These are phyloP conservation scores for Drosophila yakuba DNA, from an alignment of 1,140 invertebrate species.

Conservation along the genomic window DNA sequence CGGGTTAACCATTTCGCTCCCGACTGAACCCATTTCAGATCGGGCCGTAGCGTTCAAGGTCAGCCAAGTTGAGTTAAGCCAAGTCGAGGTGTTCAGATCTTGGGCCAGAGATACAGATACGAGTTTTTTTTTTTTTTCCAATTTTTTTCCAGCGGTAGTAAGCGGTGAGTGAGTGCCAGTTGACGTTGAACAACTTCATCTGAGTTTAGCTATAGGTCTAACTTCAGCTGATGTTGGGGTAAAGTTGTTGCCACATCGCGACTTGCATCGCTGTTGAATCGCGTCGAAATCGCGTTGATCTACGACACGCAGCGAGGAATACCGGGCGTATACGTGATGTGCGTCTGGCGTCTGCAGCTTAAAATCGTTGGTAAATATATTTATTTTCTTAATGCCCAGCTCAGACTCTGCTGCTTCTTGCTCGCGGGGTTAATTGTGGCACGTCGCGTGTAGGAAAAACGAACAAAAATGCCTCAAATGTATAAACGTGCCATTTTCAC, in stretches of 20 bases:
- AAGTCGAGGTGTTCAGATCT: slow-evolving; percentile 72
- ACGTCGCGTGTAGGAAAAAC: slow-evolving; percentile 66
- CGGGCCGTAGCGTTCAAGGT: slow-evolving; percentile 66
- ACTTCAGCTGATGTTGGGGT: slow-evolving; percentile 18
- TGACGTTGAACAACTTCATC: slow-evolving; percentile 77
- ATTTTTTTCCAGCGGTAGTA: slow-evolving; percentile 7
- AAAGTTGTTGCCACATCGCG: slow-evolving; percentile 52
- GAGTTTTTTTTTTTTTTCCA: slow-evolving; percentile 36
- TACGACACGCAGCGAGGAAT: slow-evolving; percentile 67
- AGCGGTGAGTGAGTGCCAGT: slow-evolving; percentile 62
- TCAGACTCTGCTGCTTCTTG: slow-evolving; percentile 6
- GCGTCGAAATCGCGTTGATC: slow-evolving; percentile 70
- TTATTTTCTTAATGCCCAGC: slow-evolving; percentile 50
- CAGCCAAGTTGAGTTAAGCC: slow-evolving; percentile 53
- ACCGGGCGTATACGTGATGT: slow-evolving; percentile 75
- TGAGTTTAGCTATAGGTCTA: slow-evolving; percentile 30
- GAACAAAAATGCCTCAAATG: slow-evolving; percentile 65
- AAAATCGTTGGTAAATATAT: slow-evolving; percentile 50
- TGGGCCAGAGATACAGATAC: slow-evolving; percentile 64
- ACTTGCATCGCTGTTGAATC: slow-evolving; percentile 57
- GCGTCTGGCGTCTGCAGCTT: slow-evolving; percentile 58
- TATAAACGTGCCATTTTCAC: slow-evolving; percentile 78
- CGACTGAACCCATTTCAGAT: slow-evolving; percentile 68
- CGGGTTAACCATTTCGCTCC: slow-evolving; percentile 19
- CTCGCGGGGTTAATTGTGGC: slow-evolving; percentile 64